Evolutionary conservation across 2,888 invertebrate species (phyloP), one percentile per base, ranked within the genome.

Genomic region (Spicauda simplicius): DNA sequence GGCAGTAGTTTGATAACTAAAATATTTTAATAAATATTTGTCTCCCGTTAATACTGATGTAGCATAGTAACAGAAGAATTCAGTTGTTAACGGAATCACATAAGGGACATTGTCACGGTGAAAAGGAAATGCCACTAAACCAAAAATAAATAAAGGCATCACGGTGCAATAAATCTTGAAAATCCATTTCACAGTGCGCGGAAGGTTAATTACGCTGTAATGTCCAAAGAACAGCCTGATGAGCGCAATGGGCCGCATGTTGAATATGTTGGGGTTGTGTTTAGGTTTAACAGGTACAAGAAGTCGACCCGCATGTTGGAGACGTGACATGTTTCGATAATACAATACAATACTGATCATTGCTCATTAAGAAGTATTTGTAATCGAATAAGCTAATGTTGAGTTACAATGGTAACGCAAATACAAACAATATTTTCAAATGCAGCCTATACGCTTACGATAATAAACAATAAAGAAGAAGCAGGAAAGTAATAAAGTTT

Each of bases 161-260:
- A 37, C 5, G 12, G 20, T 20, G 41, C 57, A 57, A 37, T 57
- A 57, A 18, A 41, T 19, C 18, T 57, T 57, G 11, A 41, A 20
- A 6, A 57, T 14, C 14, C 12, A 41, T n/a, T 14, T 41, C 3
- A 20, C 6, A 16, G 14, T 2, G 18, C 8, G 1, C 0, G 57
- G 37, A 41, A 57, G 20, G n/a, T 41, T 41, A 2, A 57, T 41
- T 12, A 41, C 57, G 7, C 14, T 7, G 14, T 45, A 57, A 41
- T 57, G 37, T 57, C 57, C 57, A 6, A 57, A 57, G 14, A 37
- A 57, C 12, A 41, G n/a, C 14, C 41, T 57, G 0, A 41, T 45
- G 0, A 57, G 41, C 6, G 16, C 14, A 19, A 57, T 37, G 12
- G 57, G 57, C 0, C 41, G 37, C 20, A 57, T 19, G 7, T 57